Evolutionary conservation across 2,113 vertebrate genomes (phyloP).

Genomic region (Pimephales promelas): DNA sequence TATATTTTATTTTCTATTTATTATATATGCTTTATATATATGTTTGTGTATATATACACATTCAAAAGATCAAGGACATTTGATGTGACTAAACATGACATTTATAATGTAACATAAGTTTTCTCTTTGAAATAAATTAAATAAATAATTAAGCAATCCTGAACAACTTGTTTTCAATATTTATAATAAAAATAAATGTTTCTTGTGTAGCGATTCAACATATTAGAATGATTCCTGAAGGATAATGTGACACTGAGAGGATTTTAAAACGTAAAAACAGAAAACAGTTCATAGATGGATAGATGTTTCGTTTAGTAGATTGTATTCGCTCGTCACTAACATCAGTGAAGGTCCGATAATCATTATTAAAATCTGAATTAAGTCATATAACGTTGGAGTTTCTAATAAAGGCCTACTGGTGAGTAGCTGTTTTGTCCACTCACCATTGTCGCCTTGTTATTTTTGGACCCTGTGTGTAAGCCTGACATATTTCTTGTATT

Average conservation of each 20-base stretch:
- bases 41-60: not conserved
- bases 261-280: too few species aligned
- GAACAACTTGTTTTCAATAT: too few species aligned
- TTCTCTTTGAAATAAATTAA: too few species aligned
- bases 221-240: too few species aligned
- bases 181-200: too few species aligned
- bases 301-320: too few species aligned
- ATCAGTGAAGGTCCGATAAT: not conserved
- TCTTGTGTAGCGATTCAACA: too few species aligned
- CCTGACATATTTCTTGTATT: not conserved
- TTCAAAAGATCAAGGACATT: not conserved
- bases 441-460: not conserved
- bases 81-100: not conserved
- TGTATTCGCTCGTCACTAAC: too few species aligned
- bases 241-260: too few species aligned
- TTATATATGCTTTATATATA: not conserved
- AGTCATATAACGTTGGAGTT: not conserved
- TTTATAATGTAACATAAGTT: not conserved
- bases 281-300: too few species aligned
- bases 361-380: not conserved
- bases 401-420: not conserved
- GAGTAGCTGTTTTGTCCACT: not conserved
- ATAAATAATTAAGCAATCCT: too few species aligned
- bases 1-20: not conserved
- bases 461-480: slow-evolving; percentile 14